Evolutionary conservation across 2,113 vertebrate genomes (phyloP).

Genomic region (Gobius niger): DNA sequence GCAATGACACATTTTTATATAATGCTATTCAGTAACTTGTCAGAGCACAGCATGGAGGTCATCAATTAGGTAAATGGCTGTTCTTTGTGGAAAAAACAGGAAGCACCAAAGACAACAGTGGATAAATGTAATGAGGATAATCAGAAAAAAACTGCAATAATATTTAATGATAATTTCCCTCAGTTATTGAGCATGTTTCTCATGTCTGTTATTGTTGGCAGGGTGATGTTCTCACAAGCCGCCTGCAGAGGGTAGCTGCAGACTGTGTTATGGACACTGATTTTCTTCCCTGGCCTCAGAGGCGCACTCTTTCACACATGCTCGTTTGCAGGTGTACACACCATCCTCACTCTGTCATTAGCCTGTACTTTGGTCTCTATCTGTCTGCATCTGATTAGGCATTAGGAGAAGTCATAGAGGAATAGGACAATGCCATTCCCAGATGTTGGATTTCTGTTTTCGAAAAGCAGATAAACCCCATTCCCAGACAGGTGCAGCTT

Average conservation of each 20-base stretch:
- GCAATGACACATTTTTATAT: slow-evolving; percentile 57
- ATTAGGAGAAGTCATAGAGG: slow-evolving; percentile 11
- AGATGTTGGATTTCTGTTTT: slow-evolving; percentile 30
- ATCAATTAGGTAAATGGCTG: slow-evolving; percentile 50
- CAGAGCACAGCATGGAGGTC: slow-evolving; percentile 52
- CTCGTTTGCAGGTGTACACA: slow-evolving; percentile 16
- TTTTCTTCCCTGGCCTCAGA: slow-evolving; percentile 16
- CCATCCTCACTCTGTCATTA: slow-evolving; percentile 20
- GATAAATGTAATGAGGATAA: slow-evolving; percentile 37
- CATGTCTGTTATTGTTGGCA: slow-evolving; percentile 3
- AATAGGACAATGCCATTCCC: slow-evolving; percentile 19
- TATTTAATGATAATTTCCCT: neutral
- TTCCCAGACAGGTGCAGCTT: slow-evolving; percentile 55
- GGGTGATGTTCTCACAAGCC: slow-evolving; percentile 44
- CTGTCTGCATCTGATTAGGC: slow-evolving; percentile 34
- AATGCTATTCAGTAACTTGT: slow-evolving; percentile 53
- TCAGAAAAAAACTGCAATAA: slow-evolving; percentile 34
- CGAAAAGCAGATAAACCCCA: slow-evolving; percentile 14
- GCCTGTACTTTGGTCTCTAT: slow-evolving; percentile 15
- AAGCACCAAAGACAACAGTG: slow-evolving; percentile 20
- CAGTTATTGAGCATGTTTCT: slow-evolving; percentile 13
- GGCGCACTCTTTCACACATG: slow-evolving; percentile 11
- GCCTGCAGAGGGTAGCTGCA: slow-evolving; percentile 79
- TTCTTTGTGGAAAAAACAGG: slow-evolving; percentile 27
- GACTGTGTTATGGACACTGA: slow-evolving; percentile 54